phyloP scores from a whole-genome alignment of 2,888 invertebrate species.

The Pseudococcus longispinus region DNA sequence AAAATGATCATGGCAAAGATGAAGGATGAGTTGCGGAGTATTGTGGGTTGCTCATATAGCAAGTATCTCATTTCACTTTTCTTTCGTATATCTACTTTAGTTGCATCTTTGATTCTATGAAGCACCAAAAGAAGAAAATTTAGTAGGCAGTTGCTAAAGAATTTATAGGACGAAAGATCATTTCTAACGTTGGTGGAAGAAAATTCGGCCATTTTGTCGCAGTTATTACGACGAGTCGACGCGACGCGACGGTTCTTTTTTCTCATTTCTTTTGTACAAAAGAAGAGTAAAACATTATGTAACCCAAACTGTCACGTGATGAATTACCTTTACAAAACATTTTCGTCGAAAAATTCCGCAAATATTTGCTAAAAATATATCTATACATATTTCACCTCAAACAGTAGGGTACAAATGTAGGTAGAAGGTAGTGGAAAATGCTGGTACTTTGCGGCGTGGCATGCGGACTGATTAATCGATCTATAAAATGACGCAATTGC shows the following conservation, averaged over 20 bases:
- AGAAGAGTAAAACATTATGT: not conserved
- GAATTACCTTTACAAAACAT: not conserved
- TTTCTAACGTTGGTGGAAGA: not conserved
- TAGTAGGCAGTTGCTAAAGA: too few species aligned
- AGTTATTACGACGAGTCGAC: not conserved
- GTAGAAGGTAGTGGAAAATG: not conserved
- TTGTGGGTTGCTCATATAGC: too few species aligned
- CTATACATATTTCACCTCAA: not conserved
- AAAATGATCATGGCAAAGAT: too few species aligned
- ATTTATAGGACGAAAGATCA: too few species aligned
- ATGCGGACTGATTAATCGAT: slow-evolving; percentile 17
- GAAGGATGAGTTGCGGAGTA: too few species aligned
- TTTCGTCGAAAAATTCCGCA: not conserved
- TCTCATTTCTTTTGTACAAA: not conserved
- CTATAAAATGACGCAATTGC: slow-evolving; percentile 28
- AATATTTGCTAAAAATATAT: not conserved
- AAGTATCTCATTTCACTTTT: too few species aligned
- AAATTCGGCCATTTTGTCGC: not conserved
- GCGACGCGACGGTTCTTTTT: not conserved
- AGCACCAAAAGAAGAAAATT: too few species aligned
- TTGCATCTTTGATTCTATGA: too few species aligned
- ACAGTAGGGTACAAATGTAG: not conserved
- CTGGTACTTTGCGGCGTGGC: not conserved
- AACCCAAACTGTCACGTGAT: not conserved
- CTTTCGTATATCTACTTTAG: too few species aligned